Conservation (phyloP, 2,113 vertebrate species). For the Xiphophorus maculatus region DNA sequence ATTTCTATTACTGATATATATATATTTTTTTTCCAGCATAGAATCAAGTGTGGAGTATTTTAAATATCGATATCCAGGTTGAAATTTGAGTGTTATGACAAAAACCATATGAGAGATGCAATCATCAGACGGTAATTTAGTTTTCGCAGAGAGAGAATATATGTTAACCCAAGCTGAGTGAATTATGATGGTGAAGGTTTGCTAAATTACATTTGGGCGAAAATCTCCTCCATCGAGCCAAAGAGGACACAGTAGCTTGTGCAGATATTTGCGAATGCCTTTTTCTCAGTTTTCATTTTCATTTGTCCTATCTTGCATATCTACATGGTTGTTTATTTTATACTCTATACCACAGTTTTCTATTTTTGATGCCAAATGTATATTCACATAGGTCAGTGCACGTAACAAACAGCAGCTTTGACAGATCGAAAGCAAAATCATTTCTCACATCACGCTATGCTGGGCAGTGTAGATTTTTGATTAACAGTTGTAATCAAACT, state of each 20-base stretch:
- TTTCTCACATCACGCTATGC: conserved; percentile 68
- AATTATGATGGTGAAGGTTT: conserved; percentile 25
- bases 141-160: conserved; percentile 2
- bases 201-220: conserved; percentile 36
- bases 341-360: conserved; percentile 5
- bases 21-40: no score
- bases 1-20: no score
- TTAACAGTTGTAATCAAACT: conserved; percentile 74
- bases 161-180: conserved; percentile 16
- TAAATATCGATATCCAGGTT: no score
- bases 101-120: conserved; percentile 7
- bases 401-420: conserved; percentile 44
- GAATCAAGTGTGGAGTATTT: no score
- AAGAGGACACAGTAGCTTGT: conserved; percentile 40
- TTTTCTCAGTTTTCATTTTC: conserved; percentile 44
- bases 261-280: conserved; percentile 27
- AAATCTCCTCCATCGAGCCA: conserved; percentile 34
- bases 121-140: neutral
- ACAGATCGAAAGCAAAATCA: conserved; percentile 69
- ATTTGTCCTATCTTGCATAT: conserved; percentile 55
- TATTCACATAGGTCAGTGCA: conserved; percentile 52
- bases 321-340: conserved; percentile 22
- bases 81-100: neutral
- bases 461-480: conserved; percentile 69
- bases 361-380: conserved; percentile 45